Conservation (phyloP, 2,113 vertebrate species). For the Lichenostomus cassidix region DNA sequence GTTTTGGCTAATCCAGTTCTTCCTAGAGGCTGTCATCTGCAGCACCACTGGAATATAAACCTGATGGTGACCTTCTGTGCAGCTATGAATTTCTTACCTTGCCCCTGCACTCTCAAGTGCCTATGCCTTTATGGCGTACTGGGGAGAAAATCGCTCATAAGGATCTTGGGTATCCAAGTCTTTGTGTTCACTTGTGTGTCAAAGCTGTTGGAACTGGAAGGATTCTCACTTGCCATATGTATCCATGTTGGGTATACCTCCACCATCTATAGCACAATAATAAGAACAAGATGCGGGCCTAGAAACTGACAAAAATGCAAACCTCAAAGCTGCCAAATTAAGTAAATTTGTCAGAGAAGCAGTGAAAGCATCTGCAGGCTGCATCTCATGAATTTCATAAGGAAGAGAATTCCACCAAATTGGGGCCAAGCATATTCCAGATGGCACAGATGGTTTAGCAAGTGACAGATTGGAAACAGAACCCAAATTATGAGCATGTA, state of each 20-base stretch:
- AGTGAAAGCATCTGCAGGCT: constrained; percentile 47
- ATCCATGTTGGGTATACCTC: not conserved
- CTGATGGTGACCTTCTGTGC: not conserved
- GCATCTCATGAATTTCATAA: constrained; percentile 54
- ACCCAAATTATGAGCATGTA: constrained; percentile 64
- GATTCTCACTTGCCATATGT: not conserved
- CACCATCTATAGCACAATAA: not conserved
- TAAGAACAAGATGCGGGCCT: not conserved
- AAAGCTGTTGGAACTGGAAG: not conserved
- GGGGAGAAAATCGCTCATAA: not conserved
- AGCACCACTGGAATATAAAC: not conserved
- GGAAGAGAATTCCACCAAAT: constrained; percentile 56
- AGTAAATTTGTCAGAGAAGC: constrained; percentile 28
- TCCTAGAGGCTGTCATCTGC: not conserved
- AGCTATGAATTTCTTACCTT: not conserved
- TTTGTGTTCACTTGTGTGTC: not conserved
- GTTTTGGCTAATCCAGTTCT: not conserved
- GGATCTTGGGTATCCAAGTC: not conserved
- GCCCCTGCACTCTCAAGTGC: not conserved
- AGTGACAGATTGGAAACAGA: constrained; percentile 72
- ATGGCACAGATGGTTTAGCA: constrained; percentile 68
- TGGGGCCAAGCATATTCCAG: constrained; percentile 49
- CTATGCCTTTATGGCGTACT: not conserved
- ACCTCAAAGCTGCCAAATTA: constrained; percentile 29
- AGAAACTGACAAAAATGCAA: constrained; percentile 45